Conservation (phyloP, 2,888 invertebrate genomes). For the Drosophila kokeensis region DNA sequence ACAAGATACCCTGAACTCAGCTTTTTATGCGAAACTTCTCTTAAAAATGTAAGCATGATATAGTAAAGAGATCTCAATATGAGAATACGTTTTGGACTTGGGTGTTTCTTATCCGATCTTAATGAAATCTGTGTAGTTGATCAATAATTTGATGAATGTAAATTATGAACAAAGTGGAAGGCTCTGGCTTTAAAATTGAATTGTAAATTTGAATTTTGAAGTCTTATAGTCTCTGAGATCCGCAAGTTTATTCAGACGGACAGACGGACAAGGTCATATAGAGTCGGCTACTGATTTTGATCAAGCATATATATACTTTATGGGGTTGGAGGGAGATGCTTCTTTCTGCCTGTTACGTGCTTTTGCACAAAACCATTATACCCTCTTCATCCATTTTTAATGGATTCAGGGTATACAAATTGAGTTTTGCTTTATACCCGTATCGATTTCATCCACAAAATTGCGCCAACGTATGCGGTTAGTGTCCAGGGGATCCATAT, state of each 20-base stretch:
- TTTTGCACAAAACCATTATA: background rate
- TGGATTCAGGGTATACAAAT: background rate
- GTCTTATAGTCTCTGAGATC: background rate
- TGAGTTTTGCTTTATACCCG: slow-evolving; percentile 85
- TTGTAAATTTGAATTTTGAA: background rate
- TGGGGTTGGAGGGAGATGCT: background rate
- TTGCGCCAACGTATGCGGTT: slow-evolving; percentile 90
- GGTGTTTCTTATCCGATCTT: background rate
- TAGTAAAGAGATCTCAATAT: background rate
- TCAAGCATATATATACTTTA: background rate
- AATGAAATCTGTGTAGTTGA: background rate
- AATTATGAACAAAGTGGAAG: background rate
- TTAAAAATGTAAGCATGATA: background rate
- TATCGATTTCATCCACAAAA: slow-evolving; percentile 92
- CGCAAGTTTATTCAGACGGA: background rate
- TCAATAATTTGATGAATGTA: background rate
- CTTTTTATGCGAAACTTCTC: background rate
- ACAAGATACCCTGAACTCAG: background rate
- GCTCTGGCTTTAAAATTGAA: background rate
- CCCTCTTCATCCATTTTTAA: background rate
- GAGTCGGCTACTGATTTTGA: background rate
- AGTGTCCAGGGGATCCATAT: slow-evolving; percentile 90
- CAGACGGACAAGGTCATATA: background rate
- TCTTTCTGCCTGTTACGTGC: background rate
- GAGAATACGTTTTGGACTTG: background rate